phyloP scores from a whole-genome alignment of 2,113 vertebrate genomes.

The Lichenostomus cassidix region DNA sequence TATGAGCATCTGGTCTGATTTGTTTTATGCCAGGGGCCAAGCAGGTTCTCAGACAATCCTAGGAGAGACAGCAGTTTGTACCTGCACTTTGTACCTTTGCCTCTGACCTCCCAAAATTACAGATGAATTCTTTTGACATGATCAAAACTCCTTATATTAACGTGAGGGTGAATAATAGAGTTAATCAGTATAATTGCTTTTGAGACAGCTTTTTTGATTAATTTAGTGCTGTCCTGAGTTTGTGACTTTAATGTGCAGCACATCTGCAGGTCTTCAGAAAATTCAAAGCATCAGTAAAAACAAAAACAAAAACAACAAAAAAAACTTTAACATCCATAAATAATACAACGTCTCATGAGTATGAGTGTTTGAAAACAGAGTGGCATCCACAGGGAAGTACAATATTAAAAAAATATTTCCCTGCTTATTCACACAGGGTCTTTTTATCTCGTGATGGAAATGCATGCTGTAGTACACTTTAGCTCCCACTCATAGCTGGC shows the following conservation, averaged over 20 bases:
- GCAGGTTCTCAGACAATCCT: neutral
- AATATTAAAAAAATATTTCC: slow-evolving; percentile 53
- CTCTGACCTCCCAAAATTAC: neutral
- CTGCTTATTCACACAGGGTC: slow-evolving; percentile 20
- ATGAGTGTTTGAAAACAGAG: slow-evolving; percentile 58
- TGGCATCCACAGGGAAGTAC: slow-evolving; percentile 34
- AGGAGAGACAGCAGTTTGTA: neutral
- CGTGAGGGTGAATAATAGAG: slow-evolving; percentile 65
- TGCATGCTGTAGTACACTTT: slow-evolving; percentile 51
- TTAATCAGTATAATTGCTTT: slow-evolving; percentile 61
- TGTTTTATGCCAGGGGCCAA: neutral
- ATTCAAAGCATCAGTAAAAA: slow-evolving; percentile 75
- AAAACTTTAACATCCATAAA: slow-evolving; percentile 69
- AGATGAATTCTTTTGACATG: neutral
- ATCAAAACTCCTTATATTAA: neutral
- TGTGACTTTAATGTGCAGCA: slow-evolving; percentile 60
- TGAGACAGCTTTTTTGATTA: slow-evolving; percentile 75
- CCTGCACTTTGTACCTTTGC: neutral
- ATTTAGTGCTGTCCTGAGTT: slow-evolving; percentile 67
- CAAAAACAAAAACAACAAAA: neutral
- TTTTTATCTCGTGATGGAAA: slow-evolving; percentile 61
- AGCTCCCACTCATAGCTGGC: slow-evolving; percentile 63
- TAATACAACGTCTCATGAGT: slow-evolving; percentile 74
- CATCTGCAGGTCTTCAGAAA: slow-evolving; percentile 74
- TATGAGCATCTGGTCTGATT: neutral